phyloP scores from a whole-genome alignment of 2,888 invertebrate species.

The Fragum sueziense region DNA sequence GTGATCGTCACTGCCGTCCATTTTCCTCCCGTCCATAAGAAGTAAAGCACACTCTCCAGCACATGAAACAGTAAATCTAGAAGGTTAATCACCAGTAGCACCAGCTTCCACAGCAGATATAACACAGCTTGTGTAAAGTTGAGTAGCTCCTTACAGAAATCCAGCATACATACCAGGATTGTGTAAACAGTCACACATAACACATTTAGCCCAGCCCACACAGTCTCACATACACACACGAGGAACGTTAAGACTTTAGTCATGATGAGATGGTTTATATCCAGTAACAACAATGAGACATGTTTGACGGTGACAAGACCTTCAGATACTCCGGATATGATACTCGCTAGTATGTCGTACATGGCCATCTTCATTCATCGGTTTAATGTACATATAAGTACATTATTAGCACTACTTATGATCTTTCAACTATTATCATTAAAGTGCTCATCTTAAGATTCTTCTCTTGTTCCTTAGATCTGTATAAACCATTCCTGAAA shows the following conservation, averaged over 20 bases:
- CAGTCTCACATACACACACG: conserved; percentile 26
- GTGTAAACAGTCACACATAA: conserved; percentile 34
- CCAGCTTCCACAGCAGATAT: conserved; percentile 62
- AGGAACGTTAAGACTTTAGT: conserved; percentile 30
- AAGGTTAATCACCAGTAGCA: conserved; percentile 55
- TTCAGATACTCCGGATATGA: conserved; percentile 21
- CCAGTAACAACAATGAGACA: conserved; percentile 17
- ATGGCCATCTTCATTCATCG: conserved; percentile 6
- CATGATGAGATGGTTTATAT: conserved; percentile 53
- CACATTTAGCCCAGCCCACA: conserved; percentile 36
- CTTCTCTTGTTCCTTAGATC: no score
- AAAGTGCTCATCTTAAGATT: no score
- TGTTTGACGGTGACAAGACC: conserved; percentile 16
- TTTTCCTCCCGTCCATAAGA: conserved; percentile 58
- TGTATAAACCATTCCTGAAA: no score
- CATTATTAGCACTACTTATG: no score
- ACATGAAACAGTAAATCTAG: conserved; percentile 54
- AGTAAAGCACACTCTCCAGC: conserved; percentile 56
- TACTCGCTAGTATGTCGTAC: conserved; percentile 3
- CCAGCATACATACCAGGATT: conserved; percentile 46
- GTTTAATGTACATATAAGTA: no score
- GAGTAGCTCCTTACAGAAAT: conserved; percentile 58
- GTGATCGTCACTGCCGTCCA: conserved; percentile 60
- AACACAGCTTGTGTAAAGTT: conserved; percentile 58
- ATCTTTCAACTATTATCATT: no score